Base-by-base conservation (phyloP, 2,797 vertebrate species). In the Aulostomus chinensis region DNA sequence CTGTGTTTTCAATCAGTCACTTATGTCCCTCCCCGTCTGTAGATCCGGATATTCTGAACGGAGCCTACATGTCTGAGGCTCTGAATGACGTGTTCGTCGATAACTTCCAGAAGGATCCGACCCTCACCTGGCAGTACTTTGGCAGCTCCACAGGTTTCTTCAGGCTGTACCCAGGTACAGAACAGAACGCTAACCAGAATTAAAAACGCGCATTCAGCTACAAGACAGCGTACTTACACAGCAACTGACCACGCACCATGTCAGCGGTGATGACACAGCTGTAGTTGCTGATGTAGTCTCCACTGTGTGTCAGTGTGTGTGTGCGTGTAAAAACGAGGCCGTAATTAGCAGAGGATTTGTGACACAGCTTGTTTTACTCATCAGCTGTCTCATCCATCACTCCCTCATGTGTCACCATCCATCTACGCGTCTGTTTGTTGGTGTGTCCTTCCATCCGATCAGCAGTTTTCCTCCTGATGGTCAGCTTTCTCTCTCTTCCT, bases 41-140 rank as follows among this genome's bases (percentile, higher is more conserved):
- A 99, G 97, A 97, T 58, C 92, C 94, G 6, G 91, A 86, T 35
- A 97, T 99, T 68, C 72, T 98, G 38, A 99, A 99, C 1, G 95
- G 95, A 0, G 94, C 91, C 41, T 98, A 94, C 61, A 96, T 97
- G 97, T 98, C 97, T 0, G 95, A 98, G 85, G 94, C 93, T 5
- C 82, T 99, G 64, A 96, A 99, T 31, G 85, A 94, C 0, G 56
- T 99, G 33, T 99, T 99, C 52, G 88, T 95, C 34, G 93, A 95
- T 17, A 99, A 99, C 84, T 98, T 96, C 32, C 87, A 92, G 76
- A 91, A 92, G 73, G 96, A 98, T 56, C 94, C 96, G 0, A 98
- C 97, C 0, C 85, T 99, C 49, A 98, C 94, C 13, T 99, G 97
- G 96, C 97, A 99, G 59, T 99, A 97, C 80, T 99, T 98, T 21